Evolutionary conservation across 2,888 invertebrate genomes (phyloP), one percentile per base, ranked within the genome.

Genomic region (Coelopa pilipes): DNA sequence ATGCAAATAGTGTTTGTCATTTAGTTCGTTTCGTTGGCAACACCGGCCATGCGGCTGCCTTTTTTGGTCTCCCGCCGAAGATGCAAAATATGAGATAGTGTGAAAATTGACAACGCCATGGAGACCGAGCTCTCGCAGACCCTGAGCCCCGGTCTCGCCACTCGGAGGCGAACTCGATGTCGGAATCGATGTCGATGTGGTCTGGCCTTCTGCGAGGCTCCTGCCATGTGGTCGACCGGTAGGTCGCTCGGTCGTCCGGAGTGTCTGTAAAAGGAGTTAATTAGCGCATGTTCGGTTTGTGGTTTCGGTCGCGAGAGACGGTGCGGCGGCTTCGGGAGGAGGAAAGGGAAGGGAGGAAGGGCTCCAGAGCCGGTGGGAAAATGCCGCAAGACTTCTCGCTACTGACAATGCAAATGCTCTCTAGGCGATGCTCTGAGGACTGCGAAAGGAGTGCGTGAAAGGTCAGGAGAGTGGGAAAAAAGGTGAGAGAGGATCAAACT

Each of bases 1-100:
- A 70, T 70, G 70, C 70, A 70, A 70, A 70, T 60, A 60, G 17
- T 62, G 47, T 70, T 70, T 70, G 70, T 70, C 70, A 70, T 70
- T 70, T 53, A 9, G 34, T 15, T 53, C 21, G 12, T 15, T 19
- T 21, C 65, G 45, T 34, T 34, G 34, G 34, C 34, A 34, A 34
- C 34, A 34, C 34, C 34, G 34, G 46, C 46, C 17, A n/a, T 46
- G 45, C 60, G 60, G 63, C 19, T 34, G 62, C 70, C 62, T 24
- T 70, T 70, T 70, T 62, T 63, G 70, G 70, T 34, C 19, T 19
- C 45, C 24, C 17, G 45, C n/a, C 50, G 70, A 50, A 70, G 70
- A 70, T 70, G 49, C 70, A 50, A 63, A 70, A 60, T 60, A 60
- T 21, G 60, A 70, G 59, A 70, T 70, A 45, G 65, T 65, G 65